Evolutionary conservation across 1,140 invertebrate species (phyloP), one percentile per base, ranked within the genome.

Genomic region (Neotoxoptera formosana): DNA sequence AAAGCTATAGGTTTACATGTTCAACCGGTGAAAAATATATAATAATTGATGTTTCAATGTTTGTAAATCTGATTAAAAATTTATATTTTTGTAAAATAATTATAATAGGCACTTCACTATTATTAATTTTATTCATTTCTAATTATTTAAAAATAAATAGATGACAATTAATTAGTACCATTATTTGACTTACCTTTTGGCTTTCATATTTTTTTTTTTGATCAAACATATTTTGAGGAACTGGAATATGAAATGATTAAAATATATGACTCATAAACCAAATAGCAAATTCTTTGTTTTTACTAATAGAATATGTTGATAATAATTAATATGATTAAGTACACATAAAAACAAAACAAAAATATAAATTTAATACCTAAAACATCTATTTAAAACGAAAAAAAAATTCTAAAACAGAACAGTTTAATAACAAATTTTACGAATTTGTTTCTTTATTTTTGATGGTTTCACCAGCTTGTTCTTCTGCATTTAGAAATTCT

Each of bases 401-500:
- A 36, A 90, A 51, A 86, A 34, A 84, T 84, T 93, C 81, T 93
- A 86, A 93, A 86, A 84, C 25, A 56, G 56, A 45, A 84, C 48
- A 86, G 56, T 86, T 93, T 21, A 81, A 81, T 17, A 92, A 92
- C n/a, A 53, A 86, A n/a, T 84, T 21, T 93, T 84, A 93, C 48
- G 76, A 93, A 47, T 56, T 93, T 86, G 84, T 84, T 41, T 93
- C 81, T 93, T 86, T 48, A 92, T 93, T 67, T 87, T 92, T 88
- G n/a, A 41, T 45, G 11, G 83, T 60, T 83, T 92, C 87, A 56
- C 34, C 48, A 76, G 56, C 51, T 84, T 97, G 96, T 84, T 96
- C 96, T 67, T 96, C 96, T 60, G 95, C 95, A 34, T 95, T 95
- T 36, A 95, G 94, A 47, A 97, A 96, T 34, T 95, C 95, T 60